Percentiles rank a stretch among this genome's conserved stretches.
phyloP scores from a whole-genome alignment of 2,888 invertebrate genomes.

The Hypomecis punctinalis region DNA sequence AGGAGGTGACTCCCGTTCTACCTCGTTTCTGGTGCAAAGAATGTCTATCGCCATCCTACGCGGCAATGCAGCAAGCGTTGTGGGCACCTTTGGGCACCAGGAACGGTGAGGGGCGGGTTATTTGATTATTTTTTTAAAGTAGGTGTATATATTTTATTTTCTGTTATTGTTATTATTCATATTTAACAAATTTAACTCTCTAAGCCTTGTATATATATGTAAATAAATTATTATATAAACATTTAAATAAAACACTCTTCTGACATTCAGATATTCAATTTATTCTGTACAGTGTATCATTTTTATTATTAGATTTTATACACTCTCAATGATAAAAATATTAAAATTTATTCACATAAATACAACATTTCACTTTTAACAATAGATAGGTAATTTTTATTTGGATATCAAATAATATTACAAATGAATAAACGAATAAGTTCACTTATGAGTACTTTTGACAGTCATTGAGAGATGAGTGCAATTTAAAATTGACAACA shows the following conservation, averaged over 20 bases:
- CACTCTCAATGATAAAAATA: slow-evolving; percentile 41
- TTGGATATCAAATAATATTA: background rate
- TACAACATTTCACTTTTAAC: background rate
- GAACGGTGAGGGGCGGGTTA: too few relatives aligned
- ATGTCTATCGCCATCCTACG: too few relatives aligned
- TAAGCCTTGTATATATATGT: too few relatives aligned
- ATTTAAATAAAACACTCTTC: slow-evolving; percentile 37
- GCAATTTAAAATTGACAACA: slow-evolving; percentile 59
- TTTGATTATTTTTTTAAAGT: too few relatives aligned
- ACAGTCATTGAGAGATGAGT: slow-evolving; percentile 38
- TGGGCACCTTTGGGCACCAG: too few relatives aligned
- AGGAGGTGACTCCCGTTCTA: too few relatives aligned
- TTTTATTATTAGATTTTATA: slow-evolving; percentile 45
- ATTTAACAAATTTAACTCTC: too few relatives aligned
- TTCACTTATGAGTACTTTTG: background rate
- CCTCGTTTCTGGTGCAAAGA: too few relatives aligned
- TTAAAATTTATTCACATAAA: slow-evolving; percentile 27
- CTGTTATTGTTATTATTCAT: too few relatives aligned
- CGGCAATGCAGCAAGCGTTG: too few relatives aligned
- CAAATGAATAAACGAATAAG: background rate
- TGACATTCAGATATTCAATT: slow-evolving; percentile 73
- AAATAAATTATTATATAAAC: too few relatives aligned
- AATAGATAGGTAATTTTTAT: background rate
- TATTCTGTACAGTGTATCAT: slow-evolving; percentile 69
- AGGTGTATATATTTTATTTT: too few relatives aligned